These are phyloP conservation scores for Dendrocincla tyrannina DNA, from an alignment of 2,797 vertebrate genomes.

Conservation along the genomic window DNA sequence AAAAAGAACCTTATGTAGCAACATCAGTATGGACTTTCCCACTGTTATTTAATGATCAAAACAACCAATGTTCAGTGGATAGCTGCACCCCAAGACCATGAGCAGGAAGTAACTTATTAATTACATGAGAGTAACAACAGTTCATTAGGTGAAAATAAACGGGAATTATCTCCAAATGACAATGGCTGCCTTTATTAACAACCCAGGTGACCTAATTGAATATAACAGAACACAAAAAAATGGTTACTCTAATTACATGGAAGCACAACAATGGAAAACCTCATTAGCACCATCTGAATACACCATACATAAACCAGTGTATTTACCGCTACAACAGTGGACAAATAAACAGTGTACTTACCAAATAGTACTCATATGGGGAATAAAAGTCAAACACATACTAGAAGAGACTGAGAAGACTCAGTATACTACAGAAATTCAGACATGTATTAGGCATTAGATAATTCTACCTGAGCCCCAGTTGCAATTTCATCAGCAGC, in stretches of 20 bases:
- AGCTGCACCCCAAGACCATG: background rate
- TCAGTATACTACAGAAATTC: background rate
- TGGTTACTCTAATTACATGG: constrained; percentile 14
- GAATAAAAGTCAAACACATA: background rate
- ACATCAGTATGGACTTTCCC: background rate
- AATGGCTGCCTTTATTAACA: constrained; percentile 24
- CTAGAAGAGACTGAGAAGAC: background rate
- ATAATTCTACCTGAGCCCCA: constrained; percentile 86
- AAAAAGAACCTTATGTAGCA: background rate
- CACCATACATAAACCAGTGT: background rate
- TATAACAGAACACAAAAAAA: background rate
- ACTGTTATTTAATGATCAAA: constrained; percentile 14
- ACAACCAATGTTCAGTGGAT: constrained; percentile 29
- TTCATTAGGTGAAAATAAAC: constrained; percentile 55
- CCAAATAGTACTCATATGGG: background rate
- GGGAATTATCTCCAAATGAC: constrained; percentile 40
- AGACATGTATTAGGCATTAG: background rate
- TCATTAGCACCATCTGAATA: constrained; percentile 3
- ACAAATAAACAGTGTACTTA: background rate
- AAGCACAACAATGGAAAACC: constrained; percentile 12
- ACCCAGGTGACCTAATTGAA: constrained; percentile 46
- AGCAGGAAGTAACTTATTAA: constrained; percentile 45
- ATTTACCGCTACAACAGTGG: background rate
- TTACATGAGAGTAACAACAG: background rate
- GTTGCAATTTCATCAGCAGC: constrained; percentile 91